phyloP scores from a whole-genome alignment of 2,113 vertebrate species.

The Corythoichthys haematopterus region DNA sequence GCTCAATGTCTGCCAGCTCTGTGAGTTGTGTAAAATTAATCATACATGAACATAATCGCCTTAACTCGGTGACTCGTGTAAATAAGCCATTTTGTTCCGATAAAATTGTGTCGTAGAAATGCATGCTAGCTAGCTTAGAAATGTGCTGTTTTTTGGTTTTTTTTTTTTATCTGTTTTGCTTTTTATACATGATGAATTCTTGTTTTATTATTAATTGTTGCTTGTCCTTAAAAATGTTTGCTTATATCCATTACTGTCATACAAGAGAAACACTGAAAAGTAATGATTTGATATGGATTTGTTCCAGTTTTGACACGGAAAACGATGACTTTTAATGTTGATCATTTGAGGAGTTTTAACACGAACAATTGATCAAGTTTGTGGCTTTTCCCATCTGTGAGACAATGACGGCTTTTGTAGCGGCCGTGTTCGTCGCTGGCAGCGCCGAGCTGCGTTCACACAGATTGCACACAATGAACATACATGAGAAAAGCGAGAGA shows the following conservation, averaged over 20 bases:
- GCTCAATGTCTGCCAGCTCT: slow-evolving; percentile 39
- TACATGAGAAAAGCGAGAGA: slow-evolving; percentile 7
- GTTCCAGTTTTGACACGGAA: neutral
- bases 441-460: slow-evolving; percentile 15
- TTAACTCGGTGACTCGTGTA: slow-evolving; percentile 41
- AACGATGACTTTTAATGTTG: too few species aligned
- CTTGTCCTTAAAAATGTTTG: neutral
- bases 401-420: slow-evolving; percentile 41
- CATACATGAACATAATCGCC: slow-evolving; percentile 35
- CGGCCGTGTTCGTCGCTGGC: slow-evolving; percentile 22
- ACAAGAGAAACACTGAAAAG: neutral
- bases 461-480: slow-evolving; percentile 6
- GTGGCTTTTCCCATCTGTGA: slow-evolving; percentile 19
- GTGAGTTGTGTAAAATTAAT: slow-evolving; percentile 58
- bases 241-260: neutral
- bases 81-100: slow-evolving; percentile 43
- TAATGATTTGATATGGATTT: neutral
- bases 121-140: slow-evolving; percentile 52
- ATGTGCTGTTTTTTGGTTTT: slow-evolving; percentile 2
- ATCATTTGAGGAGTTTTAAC: too few species aligned
- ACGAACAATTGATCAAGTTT: slow-evolving; percentile 16
- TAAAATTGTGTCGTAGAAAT: slow-evolving; percentile 55
- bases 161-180: slow-evolving; percentile 36
- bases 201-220: neutral
- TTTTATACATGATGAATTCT: slow-evolving; percentile 30